Evolutionary conservation across 2,888 invertebrate species (phyloP), one percentile per base, ranked within the genome.

Genomic region (Camponotus fellah): DNA sequence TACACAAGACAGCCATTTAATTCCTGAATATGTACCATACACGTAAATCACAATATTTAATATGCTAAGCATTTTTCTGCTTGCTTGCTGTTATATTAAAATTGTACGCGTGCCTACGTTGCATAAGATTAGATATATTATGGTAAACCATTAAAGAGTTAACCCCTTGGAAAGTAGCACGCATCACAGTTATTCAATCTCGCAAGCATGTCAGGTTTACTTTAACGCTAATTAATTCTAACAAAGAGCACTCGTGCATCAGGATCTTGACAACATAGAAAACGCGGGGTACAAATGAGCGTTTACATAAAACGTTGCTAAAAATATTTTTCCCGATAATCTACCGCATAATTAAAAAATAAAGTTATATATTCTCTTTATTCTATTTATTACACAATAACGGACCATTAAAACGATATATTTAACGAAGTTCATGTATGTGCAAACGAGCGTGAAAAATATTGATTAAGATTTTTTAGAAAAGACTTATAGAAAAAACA

Each of bases 171-270:
- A 84, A 84, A 84, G 66, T 81, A 81, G 80, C 46, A 82, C 84
- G 84, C 65, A 84, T 72, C 58, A 60, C 34, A 84, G 60, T 84
- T 84, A 80, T 72, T 60, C 72, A 43, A 66, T 32, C 56, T 81
- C 74, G 68, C 62, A 68, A 81, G 65, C 81, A 49, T 71, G 71
- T 65, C 58, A 66, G 65, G 71, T 65, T 66, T 72, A 82, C 72
- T 83, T 85, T 75, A 83, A 83, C 69, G 83, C 75, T 85, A 83
- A 83, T 85, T 85, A 83, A 83, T 85, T 75, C 74, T 56, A 83
- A 79, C 71, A 75, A 69, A 62, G 79, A 62, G 66, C 62, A 85
- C 74, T 85, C 79, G 79, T 68, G 77, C 75, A 77, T 76, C 60
- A 62, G 37, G 46, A 69, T 76, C 76, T 62, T 74, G 66, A 66